phyloP scores from a whole-genome alignment of 2,888 invertebrate genomes.

The Chymomyza amoena region DNA sequence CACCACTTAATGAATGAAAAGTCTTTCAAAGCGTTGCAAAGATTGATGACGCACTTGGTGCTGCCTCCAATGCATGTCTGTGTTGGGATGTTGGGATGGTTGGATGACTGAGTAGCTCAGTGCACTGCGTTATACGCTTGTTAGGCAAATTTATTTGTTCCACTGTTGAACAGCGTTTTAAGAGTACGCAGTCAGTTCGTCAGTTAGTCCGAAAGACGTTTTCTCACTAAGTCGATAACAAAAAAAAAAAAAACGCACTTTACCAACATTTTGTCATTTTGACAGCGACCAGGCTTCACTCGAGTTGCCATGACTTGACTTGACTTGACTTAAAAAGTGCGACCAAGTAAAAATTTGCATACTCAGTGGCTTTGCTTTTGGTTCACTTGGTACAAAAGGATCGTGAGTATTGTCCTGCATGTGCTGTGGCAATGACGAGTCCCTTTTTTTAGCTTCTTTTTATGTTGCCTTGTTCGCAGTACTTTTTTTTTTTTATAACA shows the following conservation, averaged over 20 bases:
- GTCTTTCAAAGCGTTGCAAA: conserved; percentile 43
- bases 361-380: conserved; percentile 35
- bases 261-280: conserved; percentile 68
- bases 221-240: too few species aligned
- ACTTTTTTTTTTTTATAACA: not conserved
- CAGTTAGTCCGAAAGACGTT: conserved; percentile 14
- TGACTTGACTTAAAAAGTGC: conserved; percentile 42
- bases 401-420: conserved; percentile 38
- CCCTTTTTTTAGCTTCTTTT: conserved; percentile 22
- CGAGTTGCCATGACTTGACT: not conserved
- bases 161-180: conserved; percentile 36
- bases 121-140: conserved; percentile 17
- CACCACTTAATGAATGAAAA: conserved; percentile 56
- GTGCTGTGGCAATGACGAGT: conserved; percentile 47
- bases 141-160: conserved; percentile 23
- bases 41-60: conserved; percentile 70
- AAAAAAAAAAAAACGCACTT: conserved; percentile 48
- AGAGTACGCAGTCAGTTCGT: conserved; percentile 27
- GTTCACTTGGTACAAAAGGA: not conserved
- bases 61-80: conserved; percentile 28
- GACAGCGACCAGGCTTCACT: conserved; percentile 42
- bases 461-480: not conserved
- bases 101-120: not conserved
- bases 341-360: conserved; percentile 66
- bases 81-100: conserved; percentile 36